Base-by-base conservation (phyloP, 2,888 invertebrate genomes). In the Coenonympha glycerion region DNA sequence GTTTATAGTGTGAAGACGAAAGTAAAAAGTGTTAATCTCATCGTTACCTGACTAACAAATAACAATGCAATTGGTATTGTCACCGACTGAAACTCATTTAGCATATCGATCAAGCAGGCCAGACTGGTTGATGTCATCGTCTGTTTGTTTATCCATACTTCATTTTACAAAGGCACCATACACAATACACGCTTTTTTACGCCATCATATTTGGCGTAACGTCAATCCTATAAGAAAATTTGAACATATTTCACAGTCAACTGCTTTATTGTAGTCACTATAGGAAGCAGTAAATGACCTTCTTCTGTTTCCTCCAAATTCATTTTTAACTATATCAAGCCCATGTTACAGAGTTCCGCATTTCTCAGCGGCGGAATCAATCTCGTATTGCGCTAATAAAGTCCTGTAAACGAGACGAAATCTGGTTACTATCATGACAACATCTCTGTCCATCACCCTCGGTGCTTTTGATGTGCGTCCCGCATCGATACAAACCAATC, bases 391-490 rank as follows among this genome's bases (percentile, higher is more conserved):
- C 34, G 13, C 34, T 41, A 39, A 31, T 30, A 19, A 18, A 31
- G 22, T 37, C 30, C 15, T 48, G 34, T 52, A 52, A 46, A 47
- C 42, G 26, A 45, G 40, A 45, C 34, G 33, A 49, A 47, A 60
- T 72, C 79, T 82, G 81, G 60, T 55, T 71, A 74, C 68, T 67
- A 71, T 83, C 81, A 76, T 65, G 72, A 69, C 69, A 66, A 68
- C 62, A 61, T 61, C 54, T 59, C 55, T 52, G 74, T 81, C 70
- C 69, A 78, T 79, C 78, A 74, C 76, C 69, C 71, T 66, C 65
- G 60, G 62, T 56, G 69, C 76, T 49, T 79, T 80, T 82, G 83
- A 83, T 74, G 77, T 77, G 67, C 61, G 64, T 68, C 70, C 66
- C 66, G 63, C 62, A 60, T 65, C 55, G 62, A 58, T 66, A 63